Percentiles rank a stretch among this genome's conserved stretches.
Evolutionary conservation across 2,797 vertebrate genomes (phyloP).

Genomic region (Xiphorhynchus erythropygius): DNA sequence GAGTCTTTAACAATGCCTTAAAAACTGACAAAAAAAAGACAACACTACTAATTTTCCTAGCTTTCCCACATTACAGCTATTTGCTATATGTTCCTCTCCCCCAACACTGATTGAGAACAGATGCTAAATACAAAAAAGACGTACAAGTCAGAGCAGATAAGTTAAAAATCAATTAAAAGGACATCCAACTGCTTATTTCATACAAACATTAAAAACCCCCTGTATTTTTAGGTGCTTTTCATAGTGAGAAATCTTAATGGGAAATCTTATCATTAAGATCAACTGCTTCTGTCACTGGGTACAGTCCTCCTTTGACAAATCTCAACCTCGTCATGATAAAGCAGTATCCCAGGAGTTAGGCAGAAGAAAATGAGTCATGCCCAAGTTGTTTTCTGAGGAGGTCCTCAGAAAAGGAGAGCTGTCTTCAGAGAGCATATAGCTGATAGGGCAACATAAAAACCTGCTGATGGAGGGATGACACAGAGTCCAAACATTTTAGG

Average conservation of each 20-base stretch:
- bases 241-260: background rate
- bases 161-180: background rate
- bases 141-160: background rate
- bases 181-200: background rate
- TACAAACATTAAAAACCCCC: background rate
- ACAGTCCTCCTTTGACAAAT: background rate
- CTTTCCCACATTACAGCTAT: background rate
- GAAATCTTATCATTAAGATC: background rate
- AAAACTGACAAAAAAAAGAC: background rate
- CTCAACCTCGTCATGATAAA: background rate
- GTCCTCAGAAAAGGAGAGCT: background rate
- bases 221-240: background rate
- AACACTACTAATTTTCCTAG: background rate
- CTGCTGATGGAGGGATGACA: background rate
- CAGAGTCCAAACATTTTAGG: background rate
- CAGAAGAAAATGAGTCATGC: slow-evolving; percentile 43
- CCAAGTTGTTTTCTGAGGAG: background rate
- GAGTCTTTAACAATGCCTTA: background rate
- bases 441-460: background rate
- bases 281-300: background rate
- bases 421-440: background rate
- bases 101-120: background rate
- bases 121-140: background rate
- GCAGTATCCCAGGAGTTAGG: background rate
- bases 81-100: background rate